Percentiles rank a stretch among this genome's conserved stretches.
Conservation (phyloP, 2,797 vertebrate species). For the Yasuhikotakia modesta region DNA sequence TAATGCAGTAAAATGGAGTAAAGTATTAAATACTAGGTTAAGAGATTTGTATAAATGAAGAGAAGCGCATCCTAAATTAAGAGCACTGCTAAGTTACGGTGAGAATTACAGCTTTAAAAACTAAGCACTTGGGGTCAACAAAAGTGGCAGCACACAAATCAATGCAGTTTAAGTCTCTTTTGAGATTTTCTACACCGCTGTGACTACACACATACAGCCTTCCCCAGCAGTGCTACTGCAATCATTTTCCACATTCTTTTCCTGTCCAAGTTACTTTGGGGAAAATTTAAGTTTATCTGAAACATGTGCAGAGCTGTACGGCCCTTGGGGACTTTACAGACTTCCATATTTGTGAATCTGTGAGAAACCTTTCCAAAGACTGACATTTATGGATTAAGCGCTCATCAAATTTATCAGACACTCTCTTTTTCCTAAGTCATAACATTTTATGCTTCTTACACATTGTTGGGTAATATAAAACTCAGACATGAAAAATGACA, state of each 20-base stretch:
- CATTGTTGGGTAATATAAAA: constrained; percentile 22
- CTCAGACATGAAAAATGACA: neutral
- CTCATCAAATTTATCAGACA: constrained; percentile 57
- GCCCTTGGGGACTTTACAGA: constrained; percentile 47
- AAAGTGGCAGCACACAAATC: constrained; percentile 76
- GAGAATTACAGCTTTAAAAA: constrained; percentile 75
- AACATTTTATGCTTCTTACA: constrained; percentile 45
- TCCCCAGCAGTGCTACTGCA: constrained; percentile 75
- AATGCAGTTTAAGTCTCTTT: constrained; percentile 66
- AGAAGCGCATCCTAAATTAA: constrained; percentile 64
- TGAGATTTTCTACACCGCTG: constrained; percentile 72
- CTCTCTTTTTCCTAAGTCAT: constrained; percentile 46
- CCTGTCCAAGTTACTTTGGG: constrained; percentile 81
- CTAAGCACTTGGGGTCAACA: constrained; percentile 67
- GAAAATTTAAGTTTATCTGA: constrained; percentile 77
- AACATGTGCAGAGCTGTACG: constrained; percentile 66
- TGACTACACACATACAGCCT: constrained; percentile 74
- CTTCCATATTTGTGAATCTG: constrained; percentile 57
- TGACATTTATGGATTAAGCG: constrained; percentile 55
- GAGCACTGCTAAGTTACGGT: constrained; percentile 67
- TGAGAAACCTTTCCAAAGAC: constrained; percentile 51
- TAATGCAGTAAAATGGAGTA: neutral
- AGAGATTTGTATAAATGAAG: constrained; percentile 20
- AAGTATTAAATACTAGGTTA: constrained; percentile 28
- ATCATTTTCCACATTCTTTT: constrained; percentile 79